These are phyloP conservation scores for Aleiodes alternator DNA, from an alignment of 2,888 invertebrate genomes.

Conservation along the genomic window DNA sequence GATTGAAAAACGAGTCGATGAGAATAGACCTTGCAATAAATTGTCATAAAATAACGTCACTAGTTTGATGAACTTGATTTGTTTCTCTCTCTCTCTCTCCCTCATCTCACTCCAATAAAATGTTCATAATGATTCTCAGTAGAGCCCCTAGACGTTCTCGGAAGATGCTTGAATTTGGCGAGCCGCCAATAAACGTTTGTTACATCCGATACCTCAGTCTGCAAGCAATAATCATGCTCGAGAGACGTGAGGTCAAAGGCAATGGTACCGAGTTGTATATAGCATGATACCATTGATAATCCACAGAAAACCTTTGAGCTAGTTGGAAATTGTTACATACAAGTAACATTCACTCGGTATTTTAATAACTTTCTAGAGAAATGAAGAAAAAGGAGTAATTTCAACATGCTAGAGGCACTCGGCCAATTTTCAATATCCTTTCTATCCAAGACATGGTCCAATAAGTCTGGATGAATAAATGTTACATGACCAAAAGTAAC, in stretches of 20 bases:
- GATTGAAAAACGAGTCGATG: background rate
- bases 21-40: conserved; percentile 1
- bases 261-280: conserved; percentile 16
- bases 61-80: conserved; percentile 18
- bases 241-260: conserved; percentile 47
- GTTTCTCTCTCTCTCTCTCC: background rate
- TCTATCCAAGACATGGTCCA: background rate
- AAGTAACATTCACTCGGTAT: no score
- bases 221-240: conserved; percentile 46
- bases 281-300: conserved; percentile 7
- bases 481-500: conserved; percentile 15
- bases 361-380: no score
- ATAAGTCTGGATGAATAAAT: background rate
- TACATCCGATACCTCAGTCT: conserved; percentile 47
- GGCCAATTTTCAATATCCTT: conserved; percentile 13
- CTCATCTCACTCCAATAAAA: conserved; percentile 10
- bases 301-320: background rate
- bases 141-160: conserved; percentile 28
- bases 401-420: background rate
- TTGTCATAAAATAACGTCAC: background rate
- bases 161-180: conserved; percentile 46
- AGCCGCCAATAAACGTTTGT: conserved; percentile 46
- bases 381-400: no score
- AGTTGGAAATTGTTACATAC: no score
- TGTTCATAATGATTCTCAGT: conserved; percentile 4